Evolutionary conservation across 2,113 vertebrate genomes (phyloP).

Genomic region (Podarcis raffonei): DNA sequence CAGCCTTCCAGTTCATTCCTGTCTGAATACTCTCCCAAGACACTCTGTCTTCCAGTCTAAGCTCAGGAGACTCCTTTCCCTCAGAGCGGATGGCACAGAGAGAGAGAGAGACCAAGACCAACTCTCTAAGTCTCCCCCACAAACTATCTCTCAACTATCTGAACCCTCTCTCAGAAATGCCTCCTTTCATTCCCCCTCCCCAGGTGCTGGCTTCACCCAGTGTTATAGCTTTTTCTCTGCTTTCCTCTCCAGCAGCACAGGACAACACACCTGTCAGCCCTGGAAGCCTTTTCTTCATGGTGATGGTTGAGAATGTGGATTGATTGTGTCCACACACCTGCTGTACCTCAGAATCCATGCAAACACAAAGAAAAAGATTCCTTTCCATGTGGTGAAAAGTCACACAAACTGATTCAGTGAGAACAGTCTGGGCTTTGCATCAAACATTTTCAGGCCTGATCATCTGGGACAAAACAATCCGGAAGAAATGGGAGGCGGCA

Average conservation of each 20-base stretch:
- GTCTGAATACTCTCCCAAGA: no score
- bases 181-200: no score
- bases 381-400: background rate
- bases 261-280: background rate
- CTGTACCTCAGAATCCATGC: background rate
- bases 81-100: no score
- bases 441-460: slow-evolving; percentile 40
- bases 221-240: background rate
- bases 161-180: no score
- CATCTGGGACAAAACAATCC: slow-evolving; percentile 42
- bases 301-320: background rate
- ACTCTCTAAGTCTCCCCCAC: no score
- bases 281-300: background rate
- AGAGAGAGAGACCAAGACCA: no score
- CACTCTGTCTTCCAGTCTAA: no score
- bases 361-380: background rate
- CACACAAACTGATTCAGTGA: background rate
- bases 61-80: no score
- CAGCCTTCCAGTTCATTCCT: no score
- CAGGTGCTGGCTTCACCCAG: no score
- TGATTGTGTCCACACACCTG: no score
- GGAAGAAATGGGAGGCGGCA: background rate
- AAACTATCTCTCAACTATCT: no score
- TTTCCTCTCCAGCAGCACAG: background rate
- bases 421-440: background rate